These are phyloP conservation scores for Parauchenoglanis punctatus DNA, from an alignment of 2,797 vertebrate genomes.

Conservation along the genomic window DNA sequence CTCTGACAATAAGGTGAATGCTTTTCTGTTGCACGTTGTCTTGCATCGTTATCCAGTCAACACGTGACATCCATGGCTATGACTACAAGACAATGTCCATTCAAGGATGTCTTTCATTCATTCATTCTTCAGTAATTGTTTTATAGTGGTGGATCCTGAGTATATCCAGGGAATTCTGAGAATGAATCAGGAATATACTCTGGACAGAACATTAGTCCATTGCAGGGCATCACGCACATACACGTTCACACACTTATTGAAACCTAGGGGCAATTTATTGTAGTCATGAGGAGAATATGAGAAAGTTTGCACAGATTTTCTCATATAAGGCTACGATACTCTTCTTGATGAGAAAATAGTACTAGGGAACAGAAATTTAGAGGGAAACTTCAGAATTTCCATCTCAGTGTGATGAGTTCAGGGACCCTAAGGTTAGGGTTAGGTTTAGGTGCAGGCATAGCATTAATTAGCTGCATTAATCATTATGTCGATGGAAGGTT, in stretches of 20 bases:
- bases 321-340: background rate
- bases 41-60: constrained; percentile 25
- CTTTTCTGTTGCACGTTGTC: background rate
- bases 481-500: too few species aligned
- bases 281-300: background rate
- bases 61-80: constrained; percentile 49
- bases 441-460: too few species aligned
- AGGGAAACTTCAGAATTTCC: constrained; percentile 17
- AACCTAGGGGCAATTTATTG: background rate
- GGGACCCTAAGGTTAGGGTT: too few species aligned
- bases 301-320: background rate
- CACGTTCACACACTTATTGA: background rate
- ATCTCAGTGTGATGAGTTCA: background rate
- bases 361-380: constrained; percentile 52
- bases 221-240: background rate
- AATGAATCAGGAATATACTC: background rate
- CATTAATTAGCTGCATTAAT: too few species aligned
- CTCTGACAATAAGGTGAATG: background rate
- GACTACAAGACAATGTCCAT: constrained; percentile 55
- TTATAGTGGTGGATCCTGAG: background rate
- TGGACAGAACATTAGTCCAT: background rate
- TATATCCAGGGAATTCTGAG: background rate
- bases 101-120: background rate
- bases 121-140: background rate
- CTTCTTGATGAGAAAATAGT: background rate